Conservation (phyloP, 1,140 invertebrate genomes). For the Ctenoplectra terminalis region DNA sequence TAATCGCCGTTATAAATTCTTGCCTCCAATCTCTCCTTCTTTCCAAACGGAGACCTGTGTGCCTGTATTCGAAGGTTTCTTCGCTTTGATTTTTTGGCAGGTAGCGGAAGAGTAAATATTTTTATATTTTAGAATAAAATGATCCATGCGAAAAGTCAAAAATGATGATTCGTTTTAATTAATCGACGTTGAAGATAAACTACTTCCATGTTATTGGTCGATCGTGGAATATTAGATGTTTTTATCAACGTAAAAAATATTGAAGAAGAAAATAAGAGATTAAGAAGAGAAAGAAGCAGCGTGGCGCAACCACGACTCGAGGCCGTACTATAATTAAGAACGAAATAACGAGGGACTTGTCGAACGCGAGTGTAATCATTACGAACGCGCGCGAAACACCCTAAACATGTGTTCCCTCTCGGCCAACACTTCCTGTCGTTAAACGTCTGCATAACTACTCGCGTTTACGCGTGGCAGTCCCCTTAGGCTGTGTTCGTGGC, state of each 20-base stretch:
- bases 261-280: not conserved
- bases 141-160: no score
- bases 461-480: slow-evolving; percentile 61
- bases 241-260: not conserved
- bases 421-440: slow-evolving; percentile 80
- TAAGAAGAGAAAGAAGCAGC: no score
- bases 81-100: not conserved
- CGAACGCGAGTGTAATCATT: slow-evolving; percentile 72
- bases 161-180: no score
- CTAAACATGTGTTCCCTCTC: slow-evolving; percentile 78
- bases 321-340: slow-evolving; percentile 68
- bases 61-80: not conserved
- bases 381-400: slow-evolving; percentile 72
- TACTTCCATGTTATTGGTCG: no score
- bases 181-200: no score
- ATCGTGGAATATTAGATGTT: no score
- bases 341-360: slow-evolving; percentile 73
- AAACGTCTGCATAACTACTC: slow-evolving; percentile 76
- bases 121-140: no score
- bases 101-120: no score
- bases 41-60: not conserved
- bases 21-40: not conserved
- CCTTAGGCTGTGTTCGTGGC: slow-evolving; percentile 23
- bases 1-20: slow-evolving; percentile 46
- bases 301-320: not conserved